A percentile compares a stretch with the other conserved stretches of the same genome.
These are phyloP conservation scores for Chorisops tibialis DNA, from an alignment of 2,888 invertebrate species.

Conservation along the genomic window DNA sequence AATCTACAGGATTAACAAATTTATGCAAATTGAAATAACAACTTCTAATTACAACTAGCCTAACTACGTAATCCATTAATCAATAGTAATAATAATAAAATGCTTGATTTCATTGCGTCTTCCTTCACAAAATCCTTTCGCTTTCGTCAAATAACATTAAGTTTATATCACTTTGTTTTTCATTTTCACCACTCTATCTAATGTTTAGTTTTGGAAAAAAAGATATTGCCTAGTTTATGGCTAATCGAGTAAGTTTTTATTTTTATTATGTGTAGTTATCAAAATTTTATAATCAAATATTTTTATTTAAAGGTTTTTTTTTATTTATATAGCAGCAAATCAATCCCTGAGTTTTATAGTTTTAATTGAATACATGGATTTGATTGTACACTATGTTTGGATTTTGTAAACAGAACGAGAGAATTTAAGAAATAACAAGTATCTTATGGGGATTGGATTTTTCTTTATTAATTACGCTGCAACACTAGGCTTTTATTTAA, in stretches of 20 bases:
- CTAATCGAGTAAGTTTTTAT: not conserved
- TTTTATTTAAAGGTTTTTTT: not conserved
- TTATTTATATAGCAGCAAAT: conserved; percentile 17
- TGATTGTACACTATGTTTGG: conserved; percentile 24
- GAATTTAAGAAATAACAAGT: no score
- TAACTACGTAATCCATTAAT: no score
- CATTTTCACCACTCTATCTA: not conserved
- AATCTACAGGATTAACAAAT: no score
- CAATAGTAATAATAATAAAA: no score
- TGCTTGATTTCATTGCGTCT: no score
- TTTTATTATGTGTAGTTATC: not conserved
- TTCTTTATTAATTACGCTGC: no score
- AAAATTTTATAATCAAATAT: not conserved
- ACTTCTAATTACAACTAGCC: no score
- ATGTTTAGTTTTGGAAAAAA: conserved; percentile 27
- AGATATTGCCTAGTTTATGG: not conserved
- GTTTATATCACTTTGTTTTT: not conserved
- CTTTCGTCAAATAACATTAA: not conserved
- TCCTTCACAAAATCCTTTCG: no score
- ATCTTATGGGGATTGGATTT: no score
- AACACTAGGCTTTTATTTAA: no score
- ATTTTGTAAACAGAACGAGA: no score
- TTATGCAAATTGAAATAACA: no score
- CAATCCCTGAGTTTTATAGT: conserved; percentile 26
- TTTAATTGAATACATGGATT: conserved; percentile 11